Evolutionary conservation across 2,797 vertebrate genomes (phyloP).

Genomic region (Rhodeus uyekii): DNA sequence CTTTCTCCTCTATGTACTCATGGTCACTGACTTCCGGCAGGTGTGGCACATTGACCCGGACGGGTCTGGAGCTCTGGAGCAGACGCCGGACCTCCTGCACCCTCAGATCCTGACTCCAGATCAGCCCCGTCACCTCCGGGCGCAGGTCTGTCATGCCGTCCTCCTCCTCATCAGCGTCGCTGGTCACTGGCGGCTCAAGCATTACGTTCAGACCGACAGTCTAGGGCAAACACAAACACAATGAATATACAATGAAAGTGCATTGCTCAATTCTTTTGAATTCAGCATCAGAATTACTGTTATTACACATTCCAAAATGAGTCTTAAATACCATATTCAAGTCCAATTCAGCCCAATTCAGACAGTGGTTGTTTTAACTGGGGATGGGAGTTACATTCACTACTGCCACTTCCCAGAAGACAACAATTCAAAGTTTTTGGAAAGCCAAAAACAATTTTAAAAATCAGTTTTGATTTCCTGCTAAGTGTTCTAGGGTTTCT

Average conservation of each 20-base stretch:
- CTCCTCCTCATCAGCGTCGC: conserved; percentile 93
- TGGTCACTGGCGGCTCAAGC: conserved; percentile 83
- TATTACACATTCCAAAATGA: not conserved
- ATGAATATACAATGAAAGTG: not conserved
- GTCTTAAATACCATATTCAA: not conserved
- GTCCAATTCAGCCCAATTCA: not conserved
- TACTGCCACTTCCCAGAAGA: not conserved
- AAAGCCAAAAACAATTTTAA: not conserved
- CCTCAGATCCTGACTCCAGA: conserved; percentile 94
- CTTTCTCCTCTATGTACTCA: conserved; percentile 97
- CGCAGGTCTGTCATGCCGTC: conserved; percentile 98
- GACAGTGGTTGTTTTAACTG: not conserved
- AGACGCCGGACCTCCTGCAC: conserved; percentile 93
- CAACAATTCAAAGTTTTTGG: not conserved
- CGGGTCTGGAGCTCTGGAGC: conserved; percentile 92
- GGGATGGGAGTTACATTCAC: not conserved
- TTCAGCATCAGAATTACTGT: not conserved
- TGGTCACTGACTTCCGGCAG: conserved; percentile 96
- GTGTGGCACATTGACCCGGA: conserved; percentile 92
- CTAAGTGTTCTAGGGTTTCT: not conserved
- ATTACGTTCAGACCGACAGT: conserved; percentile 83
- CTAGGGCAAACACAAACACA: conserved; percentile 58
- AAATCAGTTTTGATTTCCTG: not conserved
- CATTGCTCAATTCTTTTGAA: not conserved
- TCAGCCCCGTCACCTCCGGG: conserved; percentile 91